Conservation (phyloP, 2,797 vertebrate genomes). For the Epinephelus coioides region DNA sequence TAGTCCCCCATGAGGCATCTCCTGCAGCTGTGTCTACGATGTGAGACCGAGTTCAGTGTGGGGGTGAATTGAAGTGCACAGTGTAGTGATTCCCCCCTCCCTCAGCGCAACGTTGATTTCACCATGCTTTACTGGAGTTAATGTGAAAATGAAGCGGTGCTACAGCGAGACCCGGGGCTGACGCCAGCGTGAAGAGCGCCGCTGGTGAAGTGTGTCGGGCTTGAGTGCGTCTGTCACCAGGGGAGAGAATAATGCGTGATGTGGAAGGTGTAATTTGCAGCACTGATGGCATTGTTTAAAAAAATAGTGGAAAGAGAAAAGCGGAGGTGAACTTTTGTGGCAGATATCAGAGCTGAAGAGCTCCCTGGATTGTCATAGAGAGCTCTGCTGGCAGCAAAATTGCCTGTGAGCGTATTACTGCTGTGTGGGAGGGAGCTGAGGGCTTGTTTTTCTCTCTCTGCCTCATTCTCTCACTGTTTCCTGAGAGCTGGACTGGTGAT, state of each 20-base stretch:
- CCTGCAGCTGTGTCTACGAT: constrained; percentile 67
- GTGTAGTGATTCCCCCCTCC: constrained; percentile 61
- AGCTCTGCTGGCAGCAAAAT: constrained; percentile 85
- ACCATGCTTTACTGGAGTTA: constrained; percentile 79
- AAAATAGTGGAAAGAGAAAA: constrained; percentile 77
- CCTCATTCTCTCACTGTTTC: constrained; percentile 65
- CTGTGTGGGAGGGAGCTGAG: constrained; percentile 80
- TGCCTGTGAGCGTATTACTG: constrained; percentile 78
- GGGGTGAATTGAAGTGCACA: constrained; percentile 70
- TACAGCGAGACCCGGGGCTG: constrained; percentile 70
- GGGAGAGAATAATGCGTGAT: constrained; percentile 72
- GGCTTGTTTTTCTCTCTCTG: constrained; percentile 76
- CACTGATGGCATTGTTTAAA: constrained; percentile 80
- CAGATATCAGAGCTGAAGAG: constrained; percentile 87
- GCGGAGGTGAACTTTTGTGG: constrained; percentile 81
- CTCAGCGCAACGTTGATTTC: constrained; percentile 68
- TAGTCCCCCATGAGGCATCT: constrained; percentile 54
- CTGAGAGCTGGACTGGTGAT: constrained; percentile 72
- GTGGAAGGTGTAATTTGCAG: constrained; percentile 80
- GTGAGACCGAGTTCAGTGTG: constrained; percentile 59
- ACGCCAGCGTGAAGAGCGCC: constrained; percentile 73
- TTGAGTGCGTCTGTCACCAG: constrained; percentile 76
- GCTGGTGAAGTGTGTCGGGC: constrained; percentile 77
- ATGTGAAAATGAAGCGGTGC: constrained; percentile 83
- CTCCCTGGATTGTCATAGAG: constrained; percentile 86